Evolutionary conservation across 2,113 vertebrate genomes (phyloP).

Genomic region (Clinocottus analis): DNA sequence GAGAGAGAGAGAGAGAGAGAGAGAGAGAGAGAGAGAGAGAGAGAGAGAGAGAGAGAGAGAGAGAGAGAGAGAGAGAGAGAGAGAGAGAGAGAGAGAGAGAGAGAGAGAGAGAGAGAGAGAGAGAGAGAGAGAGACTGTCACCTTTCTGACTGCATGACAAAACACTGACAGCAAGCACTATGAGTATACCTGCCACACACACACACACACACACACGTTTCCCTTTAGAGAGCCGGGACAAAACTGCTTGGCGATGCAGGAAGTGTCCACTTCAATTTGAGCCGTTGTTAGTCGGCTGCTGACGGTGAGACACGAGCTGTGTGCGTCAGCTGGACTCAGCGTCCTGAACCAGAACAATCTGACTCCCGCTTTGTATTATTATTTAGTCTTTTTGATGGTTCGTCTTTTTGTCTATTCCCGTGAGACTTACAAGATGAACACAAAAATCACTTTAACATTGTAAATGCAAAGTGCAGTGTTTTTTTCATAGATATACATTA

Average conservation of each 20-base stretch:
- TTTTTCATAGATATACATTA: not conserved
- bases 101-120: not conserved
- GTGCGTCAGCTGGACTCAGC: conserved; percentile 8
- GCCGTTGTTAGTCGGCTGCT: conserved; percentile 13
- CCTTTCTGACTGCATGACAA: not conserved
- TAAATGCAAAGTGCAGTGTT: not conserved
- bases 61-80: conserved; percentile 3
- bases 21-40: conserved; percentile 10
- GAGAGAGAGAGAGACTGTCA: not conserved
- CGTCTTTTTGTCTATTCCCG: not conserved
- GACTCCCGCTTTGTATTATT: not conserved
- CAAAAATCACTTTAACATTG: not conserved
- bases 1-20: conserved; percentile 4
- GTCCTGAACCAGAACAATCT: not conserved
- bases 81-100: conserved; percentile 8
- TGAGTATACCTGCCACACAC: conserved; percentile 1
- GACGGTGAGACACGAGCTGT: not conserved
- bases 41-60: not conserved
- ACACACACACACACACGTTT: not conserved
- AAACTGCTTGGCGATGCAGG: conserved; percentile 23
- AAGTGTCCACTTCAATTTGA: conserved; percentile 36
- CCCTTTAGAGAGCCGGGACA: not conserved
- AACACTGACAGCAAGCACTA: not conserved
- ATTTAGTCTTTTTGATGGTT: not conserved
- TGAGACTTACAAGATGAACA: not conserved